Base-by-base conservation (phyloP, 2,888 invertebrate species). In the Antheraea yamamai region DNA sequence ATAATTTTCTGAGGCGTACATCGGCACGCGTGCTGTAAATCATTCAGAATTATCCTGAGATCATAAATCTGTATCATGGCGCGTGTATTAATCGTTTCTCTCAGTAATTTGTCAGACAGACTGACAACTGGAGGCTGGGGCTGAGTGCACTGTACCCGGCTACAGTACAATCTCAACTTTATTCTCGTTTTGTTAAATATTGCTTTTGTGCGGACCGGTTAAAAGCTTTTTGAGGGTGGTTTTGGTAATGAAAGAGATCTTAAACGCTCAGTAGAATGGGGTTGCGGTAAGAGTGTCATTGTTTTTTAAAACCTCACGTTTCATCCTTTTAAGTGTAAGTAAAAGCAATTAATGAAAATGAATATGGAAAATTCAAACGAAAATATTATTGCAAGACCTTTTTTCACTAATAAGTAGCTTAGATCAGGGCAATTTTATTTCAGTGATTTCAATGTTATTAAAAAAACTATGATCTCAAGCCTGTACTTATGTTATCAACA, bases 51-150 rank as follows among this genome's bases (percentile, higher is more conserved):
- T 86, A 88, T 87, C 87, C 87, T 77, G 80, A 81, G 83, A 88
- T 87, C 89, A 88, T 89, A 90, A 89, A 88, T 89, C 88, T 85
- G 82, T 80, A 81, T 80, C 86, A 86, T 87, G 87, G 86, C 84
- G 81, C 79, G 78, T 84, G 87, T 91, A 92, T 92, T 91, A 92
- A 92, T 92, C 92, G 88, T 85, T 83, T 81, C 83, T 83, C 85
- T 81, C 80, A 83, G 88, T 89, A 89, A 91, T 92, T 91, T 92
- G 92, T 92, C 92, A 92, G 85, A 84, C 82, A 83, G 85, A 87
- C 89, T 88, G 89, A 90, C 89, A 84, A 89, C 88, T 83, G 84
- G 86, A 86, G 84, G 81, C 74, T 64, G 61, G 30, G 64, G 77
- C 77, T 71, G 74, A 78, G 76, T 78, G 76, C 75, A 68, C 73